These are phyloP conservation scores for Platycheirus rosarum DNA, from an alignment of 2,888 invertebrate species.

Conservation along the genomic window DNA sequence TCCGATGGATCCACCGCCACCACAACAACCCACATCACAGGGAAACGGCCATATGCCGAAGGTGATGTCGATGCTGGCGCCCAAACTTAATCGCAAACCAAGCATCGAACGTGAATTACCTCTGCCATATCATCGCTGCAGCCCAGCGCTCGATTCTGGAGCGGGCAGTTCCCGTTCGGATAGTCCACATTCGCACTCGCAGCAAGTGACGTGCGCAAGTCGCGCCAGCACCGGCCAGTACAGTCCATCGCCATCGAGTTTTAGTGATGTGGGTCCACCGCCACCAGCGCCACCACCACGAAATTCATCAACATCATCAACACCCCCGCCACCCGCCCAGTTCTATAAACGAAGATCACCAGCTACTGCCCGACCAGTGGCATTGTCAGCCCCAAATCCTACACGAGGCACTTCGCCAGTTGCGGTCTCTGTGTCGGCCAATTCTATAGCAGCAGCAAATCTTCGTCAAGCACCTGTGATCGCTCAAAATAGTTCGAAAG, in stretches of 20 bases:
- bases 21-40: constrained; percentile 77
- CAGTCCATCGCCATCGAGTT: constrained; percentile 85
- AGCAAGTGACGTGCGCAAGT: constrained; percentile 85
- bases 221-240: constrained; percentile 82
- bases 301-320: constrained; percentile 86
- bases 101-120: constrained; percentile 93
- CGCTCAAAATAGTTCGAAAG: constrained; percentile 91
- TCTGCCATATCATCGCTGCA: constrained; percentile 86
- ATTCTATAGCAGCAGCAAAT: constrained; percentile 78
- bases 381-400: constrained; percentile 84
- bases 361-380: constrained; percentile 85
- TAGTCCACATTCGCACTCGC: constrained; percentile 87
- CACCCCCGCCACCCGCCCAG: constrained; percentile 87
- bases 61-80: constrained; percentile 85
- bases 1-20: constrained; percentile 80
- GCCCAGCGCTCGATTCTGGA: constrained; percentile 93
- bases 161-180: constrained; percentile 95
- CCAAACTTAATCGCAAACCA: constrained; percentile 92
- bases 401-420: constrained; percentile 90
- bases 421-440: constrained; percentile 81
- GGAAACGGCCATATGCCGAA: constrained; percentile 82
- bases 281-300: constrained; percentile 87
- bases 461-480: constrained; percentile 87
- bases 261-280: constrained; percentile 86
- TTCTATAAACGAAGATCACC: constrained; percentile 91